Percentiles rank a stretch among this genome's conserved stretches.
phyloP scores from a whole-genome alignment of 2,888 invertebrate genomes.

The Eudiplozoon nipponicum region DNA sequence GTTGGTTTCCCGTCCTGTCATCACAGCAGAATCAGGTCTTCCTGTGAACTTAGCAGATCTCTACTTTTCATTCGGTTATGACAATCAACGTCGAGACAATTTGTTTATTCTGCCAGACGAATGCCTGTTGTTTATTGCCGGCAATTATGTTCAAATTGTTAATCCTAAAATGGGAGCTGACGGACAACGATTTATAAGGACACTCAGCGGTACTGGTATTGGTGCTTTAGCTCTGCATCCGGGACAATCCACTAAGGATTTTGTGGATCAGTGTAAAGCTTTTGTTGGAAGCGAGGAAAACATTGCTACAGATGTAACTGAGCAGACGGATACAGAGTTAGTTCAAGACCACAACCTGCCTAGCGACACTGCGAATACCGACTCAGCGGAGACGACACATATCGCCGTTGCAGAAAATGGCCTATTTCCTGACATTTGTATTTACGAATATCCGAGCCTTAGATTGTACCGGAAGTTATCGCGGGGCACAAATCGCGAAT shows the following conservation, averaged over 20 bases:
- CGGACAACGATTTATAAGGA: constrained; percentile 39
- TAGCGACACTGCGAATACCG: constrained; percentile 31
- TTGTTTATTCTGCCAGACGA: constrained; percentile 42
- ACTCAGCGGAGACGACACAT: too few species aligned
- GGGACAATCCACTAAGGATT: constrained; percentile 10
- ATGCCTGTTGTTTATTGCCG: constrained; percentile 45
- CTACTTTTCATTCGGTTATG: constrained; percentile 54
- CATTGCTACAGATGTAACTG: too few species aligned
- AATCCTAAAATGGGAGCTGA: constrained; percentile 37
- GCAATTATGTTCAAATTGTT: constrained; percentile 46
- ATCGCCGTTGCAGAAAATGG: constrained; percentile 60
- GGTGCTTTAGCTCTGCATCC: constrained; percentile 41
- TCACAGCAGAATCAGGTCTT: constrained; percentile 23
- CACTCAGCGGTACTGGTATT: constrained; percentile 44
- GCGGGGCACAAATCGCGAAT: constrained; percentile 42
- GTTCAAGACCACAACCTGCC: too few species aligned
- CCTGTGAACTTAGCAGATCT: constrained; percentile 22
- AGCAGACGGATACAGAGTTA: too few species aligned
- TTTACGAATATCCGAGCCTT: constrained; percentile 52
- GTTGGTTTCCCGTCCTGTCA: constrained; percentile 20
- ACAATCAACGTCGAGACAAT: constrained; percentile 47
- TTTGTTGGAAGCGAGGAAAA: too few species aligned
- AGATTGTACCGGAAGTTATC: constrained; percentile 40
- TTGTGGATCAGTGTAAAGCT: too few species aligned
- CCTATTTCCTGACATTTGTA: constrained; percentile 38